Evolutionary conservation across 2,888 invertebrate species (phyloP).

Genomic region (Poecilobothrus nobilitatus): DNA sequence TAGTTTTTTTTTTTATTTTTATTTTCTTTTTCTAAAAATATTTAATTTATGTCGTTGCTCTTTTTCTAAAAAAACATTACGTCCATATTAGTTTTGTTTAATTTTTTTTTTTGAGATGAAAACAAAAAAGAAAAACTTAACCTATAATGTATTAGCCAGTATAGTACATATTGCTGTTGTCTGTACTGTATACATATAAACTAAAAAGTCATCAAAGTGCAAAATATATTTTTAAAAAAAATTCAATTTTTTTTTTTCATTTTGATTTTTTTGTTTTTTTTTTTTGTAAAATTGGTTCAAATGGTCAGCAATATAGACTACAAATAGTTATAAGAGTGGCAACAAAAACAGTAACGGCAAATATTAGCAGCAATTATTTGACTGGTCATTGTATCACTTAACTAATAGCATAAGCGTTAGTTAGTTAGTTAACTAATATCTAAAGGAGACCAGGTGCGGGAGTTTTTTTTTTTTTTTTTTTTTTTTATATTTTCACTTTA

Average conservation of each 20-base stretch:
- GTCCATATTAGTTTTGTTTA: not conserved
- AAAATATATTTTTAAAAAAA: too few relatives aligned
- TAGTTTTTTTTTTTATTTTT: not conserved
- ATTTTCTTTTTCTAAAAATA: not conserved
- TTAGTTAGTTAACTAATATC: not conserved
- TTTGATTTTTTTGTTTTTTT: not conserved
- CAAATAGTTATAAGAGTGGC: too few relatives aligned
- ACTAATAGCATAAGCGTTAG: not conserved
- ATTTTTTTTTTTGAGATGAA: not conserved
- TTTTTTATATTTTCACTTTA: not conserved
- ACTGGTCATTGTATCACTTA: slow-evolving; percentile 2
- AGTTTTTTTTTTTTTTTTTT: not conserved
- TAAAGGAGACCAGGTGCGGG: slow-evolving; percentile 9
- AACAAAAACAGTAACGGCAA: too few relatives aligned
- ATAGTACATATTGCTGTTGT: too few relatives aligned
- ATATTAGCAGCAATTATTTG: not conserved
- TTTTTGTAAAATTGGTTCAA: not conserved
- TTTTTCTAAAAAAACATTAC: not conserved
- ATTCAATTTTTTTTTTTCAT: not conserved
- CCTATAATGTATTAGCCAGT: too few relatives aligned
- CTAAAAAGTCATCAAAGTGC: too few relatives aligned
- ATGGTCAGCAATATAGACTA: not conserved
- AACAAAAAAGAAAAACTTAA: not conserved
- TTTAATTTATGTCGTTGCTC: slow-evolving; percentile 3
- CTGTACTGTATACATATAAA: too few relatives aligned